Conservation (phyloP, 2,888 invertebrate genomes). For the Lysandra bellargus region DNA sequence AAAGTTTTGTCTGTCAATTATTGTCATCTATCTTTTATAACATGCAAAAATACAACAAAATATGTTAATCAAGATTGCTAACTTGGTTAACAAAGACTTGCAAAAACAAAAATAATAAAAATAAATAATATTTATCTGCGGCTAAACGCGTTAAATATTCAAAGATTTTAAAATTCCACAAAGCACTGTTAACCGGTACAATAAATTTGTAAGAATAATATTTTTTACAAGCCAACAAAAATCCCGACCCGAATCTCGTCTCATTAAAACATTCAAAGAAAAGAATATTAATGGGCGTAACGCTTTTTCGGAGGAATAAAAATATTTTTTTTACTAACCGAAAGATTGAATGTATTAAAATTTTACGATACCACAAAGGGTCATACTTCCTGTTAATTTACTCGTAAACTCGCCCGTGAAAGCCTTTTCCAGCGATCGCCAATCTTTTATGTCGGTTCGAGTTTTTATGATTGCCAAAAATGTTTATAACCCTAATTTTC, state of each 20-base stretch:
- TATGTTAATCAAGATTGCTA: too few relatives aligned
- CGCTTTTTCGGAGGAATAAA: slow-evolving; percentile 27
- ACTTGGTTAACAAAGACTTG: neutral
- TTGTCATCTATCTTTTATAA: too few relatives aligned
- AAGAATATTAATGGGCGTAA: slow-evolving; percentile 27
- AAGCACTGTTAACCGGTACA: slow-evolving; percentile 17
- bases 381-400: slow-evolving; percentile 35
- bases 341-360: slow-evolving; percentile 34
- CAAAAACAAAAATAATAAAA: neutral
- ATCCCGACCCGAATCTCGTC: slow-evolving; percentile 21
- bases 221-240: slow-evolving; percentile 25
- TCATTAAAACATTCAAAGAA: slow-evolving; percentile 27
- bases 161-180: slow-evolving; percentile 8
- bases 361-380: slow-evolving; percentile 33
- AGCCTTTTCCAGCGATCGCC: slow-evolving; percentile 33
- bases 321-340: slow-evolving; percentile 32
- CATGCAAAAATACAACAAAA: too few relatives aligned
- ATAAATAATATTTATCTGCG: neutral
- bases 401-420: slow-evolving; percentile 33
- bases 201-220: slow-evolving; percentile 15
- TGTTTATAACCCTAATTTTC: slow-evolving; percentile 23
- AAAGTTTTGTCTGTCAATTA: too few relatives aligned
- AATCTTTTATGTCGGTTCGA: slow-evolving; percentile 30
- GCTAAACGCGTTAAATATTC: slow-evolving; percentile 16
- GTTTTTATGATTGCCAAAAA: slow-evolving; percentile 20